Base-by-base conservation (phyloP, 1,140 invertebrate genomes). In the Trichoplusia ni region DNA sequence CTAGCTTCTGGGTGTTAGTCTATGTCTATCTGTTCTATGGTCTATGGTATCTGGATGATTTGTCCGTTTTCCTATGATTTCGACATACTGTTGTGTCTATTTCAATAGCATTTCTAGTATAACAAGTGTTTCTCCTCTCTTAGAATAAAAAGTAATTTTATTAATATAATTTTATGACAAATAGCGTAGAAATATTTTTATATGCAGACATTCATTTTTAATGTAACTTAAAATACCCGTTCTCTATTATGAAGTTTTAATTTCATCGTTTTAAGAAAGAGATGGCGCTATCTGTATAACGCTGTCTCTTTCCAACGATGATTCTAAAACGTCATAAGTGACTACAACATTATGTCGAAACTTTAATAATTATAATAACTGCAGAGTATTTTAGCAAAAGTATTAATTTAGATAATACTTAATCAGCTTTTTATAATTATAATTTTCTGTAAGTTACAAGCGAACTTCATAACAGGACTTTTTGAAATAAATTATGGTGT, bases 401-500 rank as follows among this genome's bases (percentile, higher is more conserved):
- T 72, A 72, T 72, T 72, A 72, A 68, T 72, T 68, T 68, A 68
- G 63, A 46, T 51, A 63, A 65, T 69, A 72, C 61, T 62, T 62
- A 72, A 54, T 62, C 54, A 69, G 49, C 63, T 69, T 69, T 69
- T 69, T 51, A 54, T 65, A 37, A 58, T 60, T 54, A 62, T 49
- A 46, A 46, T 64, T 69, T 64, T 40, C 61, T 60, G 53, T 44
- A 47, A 46, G 29, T 25, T 40, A 16, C 47, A 53, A 47, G 47
- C 46, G 16, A 62, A 11, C 44, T 37, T 69, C 44, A 42, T 44
- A 56, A 35, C 46, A 62, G 49, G 54, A 69, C 46, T 66, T 71
- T 70, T 71, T 62, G 67, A 67, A 65, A 64, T 77, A 73, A 79
- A 75, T 80, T 82, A 79, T 80, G 77, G 70, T 71, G 60, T 74